phyloP scores from a whole-genome alignment of 1,140 invertebrate species.

The Laupala kohalensis region DNA sequence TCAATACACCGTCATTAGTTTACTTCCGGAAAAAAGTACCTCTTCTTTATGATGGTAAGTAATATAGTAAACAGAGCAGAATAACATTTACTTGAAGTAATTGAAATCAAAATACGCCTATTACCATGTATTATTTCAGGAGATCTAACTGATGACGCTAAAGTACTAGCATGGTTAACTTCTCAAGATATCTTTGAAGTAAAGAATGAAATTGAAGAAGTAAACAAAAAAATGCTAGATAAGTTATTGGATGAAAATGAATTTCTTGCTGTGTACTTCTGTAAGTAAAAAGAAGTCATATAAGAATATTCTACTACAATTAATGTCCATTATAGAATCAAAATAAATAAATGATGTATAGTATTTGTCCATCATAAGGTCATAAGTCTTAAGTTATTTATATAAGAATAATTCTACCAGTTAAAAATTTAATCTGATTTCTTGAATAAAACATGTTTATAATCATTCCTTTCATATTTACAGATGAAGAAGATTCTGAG shows the following conservation, averaged over 20 bases:
- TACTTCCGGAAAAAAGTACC: constrained; percentile 82
- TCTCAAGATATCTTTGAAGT: constrained; percentile 91
- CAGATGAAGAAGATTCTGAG: constrained; percentile 59
- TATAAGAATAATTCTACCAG: not conserved
- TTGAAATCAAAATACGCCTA: too few relatives aligned
- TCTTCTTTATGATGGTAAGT: constrained; percentile 64
- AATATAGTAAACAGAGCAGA: not conserved
- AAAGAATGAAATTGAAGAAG: constrained; percentile 92
- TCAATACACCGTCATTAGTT: constrained; percentile 71
- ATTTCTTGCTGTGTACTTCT: constrained; percentile 89
- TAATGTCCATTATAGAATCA: too few relatives aligned
- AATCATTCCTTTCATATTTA: constrained; percentile 3
- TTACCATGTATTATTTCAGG: constrained; percentile 32
- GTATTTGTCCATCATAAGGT: too few relatives aligned
- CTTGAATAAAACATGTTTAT: not conserved
- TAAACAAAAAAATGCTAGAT: constrained; percentile 88
- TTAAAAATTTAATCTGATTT: not conserved
- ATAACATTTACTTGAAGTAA: too few relatives aligned
- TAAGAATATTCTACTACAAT: not conserved
- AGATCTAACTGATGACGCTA: constrained; percentile 76
- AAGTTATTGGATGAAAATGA: constrained; percentile 89
- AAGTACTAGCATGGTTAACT: constrained; percentile 76
- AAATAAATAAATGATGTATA: too few relatives aligned
- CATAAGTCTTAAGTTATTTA: too few relatives aligned
- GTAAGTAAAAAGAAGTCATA: constrained; percentile 43